A percentile compares a stretch with the other conserved stretches of the same genome.
Conservation (phyloP, 2,888 invertebrate genomes). For the Meiosimyza decipiens region DNA sequence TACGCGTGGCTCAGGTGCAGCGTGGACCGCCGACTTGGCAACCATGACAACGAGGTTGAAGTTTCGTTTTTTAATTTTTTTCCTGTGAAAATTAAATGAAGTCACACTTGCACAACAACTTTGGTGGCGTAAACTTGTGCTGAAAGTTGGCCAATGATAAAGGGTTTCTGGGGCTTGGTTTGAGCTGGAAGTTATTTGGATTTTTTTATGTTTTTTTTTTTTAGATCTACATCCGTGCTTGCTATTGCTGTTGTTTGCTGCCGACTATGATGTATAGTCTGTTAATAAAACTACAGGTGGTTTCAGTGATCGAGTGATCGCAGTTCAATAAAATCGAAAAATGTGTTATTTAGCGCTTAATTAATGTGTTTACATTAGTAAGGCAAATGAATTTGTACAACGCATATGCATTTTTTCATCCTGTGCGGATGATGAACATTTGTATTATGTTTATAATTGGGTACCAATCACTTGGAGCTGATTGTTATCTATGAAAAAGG, state of each 20-base stretch:
- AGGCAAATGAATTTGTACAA: not conserved
- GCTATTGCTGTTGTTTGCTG: not conserved
- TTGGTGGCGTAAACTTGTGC: constrained; percentile 3
- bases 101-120: constrained; percentile 21
- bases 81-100: constrained; percentile 18
- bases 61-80: no score
- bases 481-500: no score
- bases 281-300: constrained; percentile 31
- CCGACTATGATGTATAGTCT: constrained; percentile 25
- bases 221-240: not conserved
- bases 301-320: constrained; percentile 28
- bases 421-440: no score
- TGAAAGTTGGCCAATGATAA: no score
- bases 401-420: no score
- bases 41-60: constrained; percentile 6
- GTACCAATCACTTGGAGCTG: no score
- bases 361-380: constrained; percentile 29
- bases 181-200: not conserved
- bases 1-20: not conserved
- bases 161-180: not conserved
- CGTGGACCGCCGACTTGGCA: not conserved
- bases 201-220: not conserved
- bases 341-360: constrained; percentile 31
- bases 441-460: no score
- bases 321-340: constrained; percentile 31